These are phyloP conservation scores for Alligator sinensis DNA, from an alignment of 2,113 vertebrate species.

Conservation along the genomic window DNA sequence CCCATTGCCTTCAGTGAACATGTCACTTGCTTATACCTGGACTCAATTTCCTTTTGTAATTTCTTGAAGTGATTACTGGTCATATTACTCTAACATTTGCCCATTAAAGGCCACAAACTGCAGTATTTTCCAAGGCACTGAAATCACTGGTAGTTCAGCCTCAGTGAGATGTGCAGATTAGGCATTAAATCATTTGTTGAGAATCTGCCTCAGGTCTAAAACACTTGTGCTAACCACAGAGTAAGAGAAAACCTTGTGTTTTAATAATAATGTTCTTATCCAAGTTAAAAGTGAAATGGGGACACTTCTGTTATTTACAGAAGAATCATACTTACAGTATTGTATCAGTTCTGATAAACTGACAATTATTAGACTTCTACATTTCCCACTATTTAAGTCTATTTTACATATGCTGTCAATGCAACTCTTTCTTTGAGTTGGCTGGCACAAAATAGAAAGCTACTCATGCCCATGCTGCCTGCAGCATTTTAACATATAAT, in stretches of 20 bases:
- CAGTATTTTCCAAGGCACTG: not conserved
- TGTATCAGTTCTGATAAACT: not conserved
- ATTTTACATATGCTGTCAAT: not conserved
- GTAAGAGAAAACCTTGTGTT: not conserved
- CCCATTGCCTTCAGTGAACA: not conserved
- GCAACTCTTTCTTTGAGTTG: conserved; percentile 10
- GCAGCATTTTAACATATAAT: not conserved
- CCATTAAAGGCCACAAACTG: not conserved
- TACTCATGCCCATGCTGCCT: not conserved
- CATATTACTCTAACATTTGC: not conserved
- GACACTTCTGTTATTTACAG: not conserved
- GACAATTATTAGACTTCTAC: not conserved
- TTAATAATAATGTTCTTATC: not conserved
- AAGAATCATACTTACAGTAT: not conserved
- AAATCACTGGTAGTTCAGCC: not conserved
- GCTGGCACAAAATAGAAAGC: not conserved
- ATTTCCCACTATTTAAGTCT: fast-evolving
- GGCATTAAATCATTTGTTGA: not conserved
- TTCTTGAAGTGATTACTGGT: not conserved
- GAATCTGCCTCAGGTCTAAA: not conserved
- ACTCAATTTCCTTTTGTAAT: not conserved
- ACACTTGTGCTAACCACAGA: not conserved
- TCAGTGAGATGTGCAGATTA: not conserved
- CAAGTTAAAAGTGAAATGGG: conserved; percentile 15
- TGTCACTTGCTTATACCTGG: not conserved